Evolutionary conservation across 2,797 vertebrate species (phyloP).

Genomic region (Eulemur mongoz): DNA sequence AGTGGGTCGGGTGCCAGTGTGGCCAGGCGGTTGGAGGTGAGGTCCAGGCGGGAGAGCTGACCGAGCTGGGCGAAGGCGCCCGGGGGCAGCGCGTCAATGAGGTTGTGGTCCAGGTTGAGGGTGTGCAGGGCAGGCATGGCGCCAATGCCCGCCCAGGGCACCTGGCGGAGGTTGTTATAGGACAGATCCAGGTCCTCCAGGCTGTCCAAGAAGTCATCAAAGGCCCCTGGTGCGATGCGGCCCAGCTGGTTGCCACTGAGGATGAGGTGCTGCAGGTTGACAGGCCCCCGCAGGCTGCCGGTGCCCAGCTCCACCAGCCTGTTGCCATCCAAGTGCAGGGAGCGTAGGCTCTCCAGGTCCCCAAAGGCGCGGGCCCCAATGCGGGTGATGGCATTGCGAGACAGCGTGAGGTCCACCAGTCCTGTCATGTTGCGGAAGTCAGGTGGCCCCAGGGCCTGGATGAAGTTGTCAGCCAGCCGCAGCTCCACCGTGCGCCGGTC

Average conservation of each 20-base stretch:
- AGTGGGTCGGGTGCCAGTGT: constrained; percentile 94
- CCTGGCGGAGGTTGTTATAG: constrained; percentile 93
- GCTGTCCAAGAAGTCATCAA: constrained; percentile 92
- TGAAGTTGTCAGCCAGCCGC: constrained; percentile 95
- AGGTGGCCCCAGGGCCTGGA: constrained; percentile 89
- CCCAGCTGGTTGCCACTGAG: constrained; percentile 95
- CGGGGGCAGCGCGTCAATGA: constrained; percentile 92
- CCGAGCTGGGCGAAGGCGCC: constrained; percentile 93
- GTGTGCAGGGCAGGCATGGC: constrained; percentile 94
- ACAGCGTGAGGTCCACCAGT: constrained; percentile 94
- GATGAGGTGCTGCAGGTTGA: constrained; percentile 95
- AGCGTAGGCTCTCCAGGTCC: constrained; percentile 94
- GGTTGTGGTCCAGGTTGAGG: constrained; percentile 95
- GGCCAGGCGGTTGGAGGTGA: constrained; percentile 95
- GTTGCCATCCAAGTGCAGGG: constrained; percentile 94
- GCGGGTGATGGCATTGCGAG: constrained; percentile 92
- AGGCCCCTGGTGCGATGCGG: constrained; percentile 88
- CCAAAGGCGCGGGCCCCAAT: constrained; percentile 92
- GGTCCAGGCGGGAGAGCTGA: constrained; percentile 94
- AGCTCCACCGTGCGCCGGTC: constrained; percentile 95
- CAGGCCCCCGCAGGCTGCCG: constrained; percentile 90
- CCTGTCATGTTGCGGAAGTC: constrained; percentile 96
- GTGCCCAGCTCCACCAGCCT: constrained; percentile 89
- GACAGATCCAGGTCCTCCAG: constrained; percentile 95
- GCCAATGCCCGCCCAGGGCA: constrained; percentile 94